Evolutionary conservation across 2,113 vertebrate genomes (phyloP).

Genomic region (Pygoscelis antarcticus): DNA sequence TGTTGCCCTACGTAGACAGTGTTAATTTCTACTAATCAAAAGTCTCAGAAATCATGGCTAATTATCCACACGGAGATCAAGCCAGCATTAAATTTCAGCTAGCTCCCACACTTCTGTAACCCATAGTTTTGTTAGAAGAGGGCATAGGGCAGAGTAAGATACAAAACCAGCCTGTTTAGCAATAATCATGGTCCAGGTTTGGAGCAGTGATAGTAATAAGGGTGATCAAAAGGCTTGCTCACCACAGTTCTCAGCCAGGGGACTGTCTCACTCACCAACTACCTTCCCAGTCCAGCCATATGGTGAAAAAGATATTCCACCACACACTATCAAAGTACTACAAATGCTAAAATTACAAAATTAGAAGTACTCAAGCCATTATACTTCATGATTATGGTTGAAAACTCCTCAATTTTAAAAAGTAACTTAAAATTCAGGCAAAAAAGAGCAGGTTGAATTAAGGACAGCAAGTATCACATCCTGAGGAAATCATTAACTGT

Average conservation of each 20-base stretch:
- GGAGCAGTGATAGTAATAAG: background rate
- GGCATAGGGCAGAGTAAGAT: background rate
- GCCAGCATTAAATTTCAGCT: background rate
- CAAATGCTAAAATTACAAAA: background rate
- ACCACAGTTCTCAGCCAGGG: background rate
- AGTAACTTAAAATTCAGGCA: background rate
- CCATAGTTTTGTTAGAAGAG: background rate
- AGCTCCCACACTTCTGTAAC: background rate
- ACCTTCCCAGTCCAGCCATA: background rate
- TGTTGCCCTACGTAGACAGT: background rate
- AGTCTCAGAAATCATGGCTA: background rate
- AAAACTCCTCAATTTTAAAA: background rate
- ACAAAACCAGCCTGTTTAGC: background rate
- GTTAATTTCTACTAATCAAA: background rate
- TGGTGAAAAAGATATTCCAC: background rate
- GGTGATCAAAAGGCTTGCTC: background rate
- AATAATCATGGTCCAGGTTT: background rate
- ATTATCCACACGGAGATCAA: background rate
- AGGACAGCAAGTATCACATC: background rate
- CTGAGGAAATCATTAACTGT: slow-evolving; percentile 19
- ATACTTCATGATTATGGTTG: background rate
- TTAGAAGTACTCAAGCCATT: background rate
- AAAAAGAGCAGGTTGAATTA: background rate
- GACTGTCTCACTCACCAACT: background rate
- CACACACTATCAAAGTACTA: background rate